Evolutionary conservation across 2,888 invertebrate genomes (phyloP), one percentile per base, ranked within the genome.

Genomic region (Ernsta delagoae): DNA sequence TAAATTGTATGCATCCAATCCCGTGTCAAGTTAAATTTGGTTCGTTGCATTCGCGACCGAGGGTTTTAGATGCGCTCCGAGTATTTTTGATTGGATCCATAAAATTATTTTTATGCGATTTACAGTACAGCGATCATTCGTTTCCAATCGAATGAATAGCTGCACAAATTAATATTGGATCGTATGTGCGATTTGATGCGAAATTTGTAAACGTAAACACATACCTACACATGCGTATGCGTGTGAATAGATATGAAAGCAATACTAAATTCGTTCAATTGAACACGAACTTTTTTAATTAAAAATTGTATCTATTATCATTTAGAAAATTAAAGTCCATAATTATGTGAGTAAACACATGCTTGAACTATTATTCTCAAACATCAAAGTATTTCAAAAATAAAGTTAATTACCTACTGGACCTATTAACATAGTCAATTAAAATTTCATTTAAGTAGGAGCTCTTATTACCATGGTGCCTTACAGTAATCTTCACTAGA

Each of bases 1-100:
- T 89, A 87, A 84, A 88, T 85, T 87, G 78, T 77, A 82, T 86
- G 82, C 84, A 72, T 85, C 79, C 79, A 72, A 81, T 85, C 78
- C 79, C 77, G 73, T 80, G 85, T 87, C 83, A 83, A 83, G 82
- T 83, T 78, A 78, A 81, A 82, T 84, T 82, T 85, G 79, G 85
- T 85, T 87, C 84, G 78, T 72, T 84, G 85, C 85, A 84, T 80
- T 82, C 79, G 76, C 79, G 72, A 81, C 76, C 71, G 74, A 74
- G 75, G 75, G 75, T 76, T 79, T 76, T 75, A 77, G 76, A 76
- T 75, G 70, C 77, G 76, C 74, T 74, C 68, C 70, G 72, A 72
- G 71, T 70, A 73, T 71, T 73, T 68, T 70, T 78, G 78, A 82
- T 76, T 79, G 81, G 76, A 77, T 85, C 86, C 86, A 88, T 84